Evolutionary conservation across 2,888 invertebrate genomes (phyloP).

Genomic region (Hedychridium roseum): DNA sequence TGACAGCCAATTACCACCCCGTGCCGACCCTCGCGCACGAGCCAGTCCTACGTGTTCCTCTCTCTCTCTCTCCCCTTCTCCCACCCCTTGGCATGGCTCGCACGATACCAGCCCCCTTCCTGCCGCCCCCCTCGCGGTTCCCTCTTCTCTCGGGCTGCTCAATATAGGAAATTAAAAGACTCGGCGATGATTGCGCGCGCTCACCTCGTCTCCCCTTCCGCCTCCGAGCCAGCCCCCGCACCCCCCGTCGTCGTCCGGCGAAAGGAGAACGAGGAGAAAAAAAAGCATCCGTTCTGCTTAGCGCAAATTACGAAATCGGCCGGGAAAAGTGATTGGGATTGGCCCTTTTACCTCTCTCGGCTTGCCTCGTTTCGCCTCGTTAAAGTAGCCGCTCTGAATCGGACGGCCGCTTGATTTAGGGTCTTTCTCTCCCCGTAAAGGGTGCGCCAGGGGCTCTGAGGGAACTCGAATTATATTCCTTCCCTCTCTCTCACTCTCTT

Average conservation of each 20-base stretch:
- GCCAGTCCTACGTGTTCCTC: constrained; percentile 38
- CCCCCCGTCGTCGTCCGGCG: constrained; percentile 6
- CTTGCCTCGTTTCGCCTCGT: constrained; percentile 43
- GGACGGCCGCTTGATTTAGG: constrained; percentile 47
- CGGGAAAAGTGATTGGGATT: constrained; percentile 58
- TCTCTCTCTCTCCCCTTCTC: constrained; percentile 21
- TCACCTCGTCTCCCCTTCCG: constrained; percentile 29
- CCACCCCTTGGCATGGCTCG: constrained; percentile 16
- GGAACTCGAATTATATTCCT: constrained; percentile 14
- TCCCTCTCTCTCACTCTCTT: constrained; percentile 13
- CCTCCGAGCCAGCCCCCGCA: constrained; percentile 17
- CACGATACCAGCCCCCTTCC: constrained; percentile 6
- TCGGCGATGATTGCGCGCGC: constrained; percentile 60
- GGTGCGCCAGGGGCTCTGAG: neutral
- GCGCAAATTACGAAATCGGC: constrained; percentile 56
- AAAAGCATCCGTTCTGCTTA: constrained; percentile 58
- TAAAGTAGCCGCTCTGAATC: constrained; percentile 45
- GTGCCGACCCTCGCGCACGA: constrained; percentile 59
- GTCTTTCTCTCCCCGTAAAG: constrained; percentile 10
- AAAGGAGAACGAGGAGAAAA: constrained; percentile 11
- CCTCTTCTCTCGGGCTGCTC: constrained; percentile 35
- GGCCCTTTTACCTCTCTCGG: constrained; percentile 45
- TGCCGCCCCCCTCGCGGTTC: constrained; percentile 6
- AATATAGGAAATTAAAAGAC: constrained; percentile 64
- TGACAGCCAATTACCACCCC: constrained; percentile 65